Evolutionary conservation across 2,888 invertebrate genomes (phyloP), one percentile per base, ranked within the genome.

Genomic region (Xanthia togata): DNA sequence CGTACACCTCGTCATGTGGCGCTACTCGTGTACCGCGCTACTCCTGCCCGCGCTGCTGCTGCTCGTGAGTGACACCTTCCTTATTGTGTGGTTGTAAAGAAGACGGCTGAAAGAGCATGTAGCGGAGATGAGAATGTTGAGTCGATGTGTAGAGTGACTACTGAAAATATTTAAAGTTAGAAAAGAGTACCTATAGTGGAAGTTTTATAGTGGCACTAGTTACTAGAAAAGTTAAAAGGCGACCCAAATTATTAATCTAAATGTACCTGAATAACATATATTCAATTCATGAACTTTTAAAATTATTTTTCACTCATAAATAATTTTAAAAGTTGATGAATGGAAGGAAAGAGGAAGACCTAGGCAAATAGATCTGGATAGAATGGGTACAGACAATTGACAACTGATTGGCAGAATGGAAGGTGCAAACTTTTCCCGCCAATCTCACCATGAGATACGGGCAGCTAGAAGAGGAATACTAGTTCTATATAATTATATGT

Each of bases 11-110:
- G n/a, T 23, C 70, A 78, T 80, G 78, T 55, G 70, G 55, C 75
- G 60, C 62, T 38, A 17, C 74, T 65, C 81, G 53, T 64, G 65
- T 6, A 11, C 62, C 47, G 62, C 78, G 53, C 53, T 83, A 57
- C 70, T 83, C 72, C 76, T 82, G 70, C 59, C 86, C 3, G n/a
- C 38, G 26, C 50, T 83, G 50, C 53, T 85, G 60, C 53, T 84
- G n/a, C 63, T 82, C 5, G 84, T 84, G 64, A 68, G 68, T 57
- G 11, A 17, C 6, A n/a, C n/a, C 35, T 57, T 59, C 11, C n/a
- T 38, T 38, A 1, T 53, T 35, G 9, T 50, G n/a, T n/a, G 17
- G 17, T 9, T 14, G 31, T 65, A 31, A 14, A 67, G 31, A 31
- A 23, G 9, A 9, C 4, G 31, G 31, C 38, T 38, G 23, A 62